A percentile compares a stretch with the other conserved stretches of the same genome.
Conservation (phyloP, 2,113 vertebrate species). For the Gnathonemus echidnorhynchus region DNA sequence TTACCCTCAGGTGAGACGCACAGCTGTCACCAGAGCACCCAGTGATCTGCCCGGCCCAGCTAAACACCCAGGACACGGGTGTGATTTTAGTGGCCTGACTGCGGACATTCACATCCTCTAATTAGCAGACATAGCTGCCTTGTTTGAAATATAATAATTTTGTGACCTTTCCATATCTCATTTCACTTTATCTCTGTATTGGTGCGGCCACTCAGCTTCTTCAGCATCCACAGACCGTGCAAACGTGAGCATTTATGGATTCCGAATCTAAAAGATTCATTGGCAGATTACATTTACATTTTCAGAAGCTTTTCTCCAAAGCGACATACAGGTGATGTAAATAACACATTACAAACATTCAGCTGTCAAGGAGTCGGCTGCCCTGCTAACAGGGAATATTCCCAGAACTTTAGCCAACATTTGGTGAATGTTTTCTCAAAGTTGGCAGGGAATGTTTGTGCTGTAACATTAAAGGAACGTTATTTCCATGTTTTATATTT, state of each 20-base stretch:
- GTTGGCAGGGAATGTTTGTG: not conserved
- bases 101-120: not conserved
- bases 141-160: not conserved
- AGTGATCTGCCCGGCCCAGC: not conserved
- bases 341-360: not conserved
- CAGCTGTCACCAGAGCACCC: not conserved
- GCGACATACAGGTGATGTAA: not conserved
- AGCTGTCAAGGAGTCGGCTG: not conserved
- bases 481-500: not conserved
- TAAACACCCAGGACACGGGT: not conserved
- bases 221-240: not conserved
- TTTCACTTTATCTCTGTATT: not conserved
- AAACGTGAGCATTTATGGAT: not conserved
- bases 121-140: not conserved
- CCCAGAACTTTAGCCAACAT: not conserved
- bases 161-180: not conserved
- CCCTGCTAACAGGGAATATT: too few relatives aligned
- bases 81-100: not conserved
- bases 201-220: not conserved
- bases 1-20: not conserved
- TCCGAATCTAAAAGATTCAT: not conserved
- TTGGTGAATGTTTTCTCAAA: not conserved
- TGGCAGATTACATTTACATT: not conserved
- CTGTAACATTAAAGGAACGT: not conserved
- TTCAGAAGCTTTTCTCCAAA: not conserved